phyloP scores from a whole-genome alignment of 2,113 vertebrate species.

The Pomatorhinus ruficollis region DNA sequence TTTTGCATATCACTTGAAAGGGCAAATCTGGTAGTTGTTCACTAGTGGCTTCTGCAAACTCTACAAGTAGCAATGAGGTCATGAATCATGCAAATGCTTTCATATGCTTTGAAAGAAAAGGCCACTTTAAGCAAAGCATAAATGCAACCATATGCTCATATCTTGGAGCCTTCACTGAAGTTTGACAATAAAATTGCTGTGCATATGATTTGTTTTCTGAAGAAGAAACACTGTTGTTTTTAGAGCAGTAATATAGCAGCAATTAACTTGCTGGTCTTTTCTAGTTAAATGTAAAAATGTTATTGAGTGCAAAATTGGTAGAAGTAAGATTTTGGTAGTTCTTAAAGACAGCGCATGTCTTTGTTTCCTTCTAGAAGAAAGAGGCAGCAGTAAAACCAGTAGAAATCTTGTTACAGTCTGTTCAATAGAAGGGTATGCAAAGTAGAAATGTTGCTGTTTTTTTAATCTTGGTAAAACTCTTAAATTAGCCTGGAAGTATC shows the following conservation, averaged over 20 bases:
- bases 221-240: not conserved
- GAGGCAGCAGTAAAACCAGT: not conserved
- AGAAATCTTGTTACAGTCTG: not conserved
- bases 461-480: not conserved
- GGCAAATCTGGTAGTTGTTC: conserved; percentile 31
- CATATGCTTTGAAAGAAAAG: conserved; percentile 28
- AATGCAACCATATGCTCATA: conserved; percentile 56
- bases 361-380: not conserved
- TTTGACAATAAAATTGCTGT: conserved; percentile 23
- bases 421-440: not conserved
- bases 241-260: not conserved
- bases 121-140: conserved; percentile 7
- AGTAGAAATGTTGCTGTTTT: not conserved
- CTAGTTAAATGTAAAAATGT: not conserved
- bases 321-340: not conserved
- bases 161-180: not conserved
- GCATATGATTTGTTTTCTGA: not conserved
- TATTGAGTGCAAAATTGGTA: not conserved
- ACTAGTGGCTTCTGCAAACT: conserved; percentile 30
- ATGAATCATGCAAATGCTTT: conserved; percentile 19
- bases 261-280: not conserved
- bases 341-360: not conserved
- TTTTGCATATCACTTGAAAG: not conserved
- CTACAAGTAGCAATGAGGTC: conserved; percentile 20
- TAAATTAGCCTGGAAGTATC: not conserved